Evolutionary conservation across 1,140 invertebrate species (phyloP).

Genomic region (Schlechtendalia chinensis): DNA sequence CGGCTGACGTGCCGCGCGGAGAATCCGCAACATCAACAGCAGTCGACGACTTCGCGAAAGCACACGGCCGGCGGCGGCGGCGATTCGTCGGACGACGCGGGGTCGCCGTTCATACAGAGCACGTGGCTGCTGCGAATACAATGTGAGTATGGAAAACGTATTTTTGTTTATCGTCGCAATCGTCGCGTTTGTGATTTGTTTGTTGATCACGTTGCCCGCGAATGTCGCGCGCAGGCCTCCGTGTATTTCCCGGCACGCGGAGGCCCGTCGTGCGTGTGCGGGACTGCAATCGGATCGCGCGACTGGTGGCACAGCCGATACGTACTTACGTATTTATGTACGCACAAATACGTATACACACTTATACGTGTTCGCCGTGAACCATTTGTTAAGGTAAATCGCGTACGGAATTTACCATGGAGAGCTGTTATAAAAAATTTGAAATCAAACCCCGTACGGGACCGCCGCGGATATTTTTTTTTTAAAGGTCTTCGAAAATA

Average conservation of each 20-base stretch:
- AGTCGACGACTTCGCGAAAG: slow-evolving; percentile 72
- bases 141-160: slow-evolving; percentile 26
- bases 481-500: no score
- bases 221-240: neutral
- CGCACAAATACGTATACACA: no score
- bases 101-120: slow-evolving; percentile 27
- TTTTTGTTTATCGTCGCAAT: no score
- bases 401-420: no score
- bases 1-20: slow-evolving; percentile 76
- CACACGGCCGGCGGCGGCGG: slow-evolving; percentile 77
- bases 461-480: no score
- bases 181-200: neutral
- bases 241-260: neutral
- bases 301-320: no score
- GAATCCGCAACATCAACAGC: slow-evolving; percentile 73
- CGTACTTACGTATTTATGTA: neutral
- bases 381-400: no score
- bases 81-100: slow-evolving; percentile 64
- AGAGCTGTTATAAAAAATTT: no score
- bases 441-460: no score
- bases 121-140: slow-evolving; percentile 20
- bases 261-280: no score
- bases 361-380: no score
- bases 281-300: no score
- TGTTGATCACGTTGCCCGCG: neutral